A percentile compares a stretch with the other conserved stretches of the same genome.
phyloP scores from a whole-genome alignment of 1,140 invertebrate genomes.

The Lamellibrachia luymesi region DNA sequence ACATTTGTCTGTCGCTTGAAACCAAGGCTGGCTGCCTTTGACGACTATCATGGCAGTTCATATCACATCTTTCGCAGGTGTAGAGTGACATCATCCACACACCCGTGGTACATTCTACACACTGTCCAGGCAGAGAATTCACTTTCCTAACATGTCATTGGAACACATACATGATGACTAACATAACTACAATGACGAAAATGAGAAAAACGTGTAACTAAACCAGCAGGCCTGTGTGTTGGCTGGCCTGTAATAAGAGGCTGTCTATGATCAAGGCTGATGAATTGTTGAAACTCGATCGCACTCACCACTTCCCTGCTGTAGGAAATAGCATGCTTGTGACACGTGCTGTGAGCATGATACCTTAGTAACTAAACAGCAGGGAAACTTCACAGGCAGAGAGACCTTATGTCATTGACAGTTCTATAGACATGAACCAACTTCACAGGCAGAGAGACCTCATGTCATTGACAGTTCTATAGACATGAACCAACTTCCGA shows the following conservation, averaged over 20 bases:
- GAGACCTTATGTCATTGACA: background rate
- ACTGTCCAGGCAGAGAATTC: background rate
- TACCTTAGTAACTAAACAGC: background rate
- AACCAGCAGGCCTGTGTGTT: background rate
- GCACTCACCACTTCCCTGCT: background rate
- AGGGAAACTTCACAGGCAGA: background rate
- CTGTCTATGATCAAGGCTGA: background rate
- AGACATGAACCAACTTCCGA: no score
- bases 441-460: no score
- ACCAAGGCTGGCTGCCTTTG: background rate
- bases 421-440: no score
- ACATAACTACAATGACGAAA: background rate
- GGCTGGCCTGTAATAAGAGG: background rate
- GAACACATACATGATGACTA: background rate
- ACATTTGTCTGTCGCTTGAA: background rate
- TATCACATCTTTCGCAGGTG: background rate
- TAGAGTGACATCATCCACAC: background rate
- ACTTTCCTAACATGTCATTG: background rate
- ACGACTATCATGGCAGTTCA: background rate
- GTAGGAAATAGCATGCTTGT: background rate
- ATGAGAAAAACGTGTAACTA: background rate
- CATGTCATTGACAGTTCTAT: no score
- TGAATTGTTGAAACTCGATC: background rate
- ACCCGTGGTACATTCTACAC: background rate
- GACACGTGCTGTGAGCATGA: background rate